Base-by-base conservation (phyloP, 2,888 invertebrate species). In the Xanthorhoe spadicearia region DNA sequence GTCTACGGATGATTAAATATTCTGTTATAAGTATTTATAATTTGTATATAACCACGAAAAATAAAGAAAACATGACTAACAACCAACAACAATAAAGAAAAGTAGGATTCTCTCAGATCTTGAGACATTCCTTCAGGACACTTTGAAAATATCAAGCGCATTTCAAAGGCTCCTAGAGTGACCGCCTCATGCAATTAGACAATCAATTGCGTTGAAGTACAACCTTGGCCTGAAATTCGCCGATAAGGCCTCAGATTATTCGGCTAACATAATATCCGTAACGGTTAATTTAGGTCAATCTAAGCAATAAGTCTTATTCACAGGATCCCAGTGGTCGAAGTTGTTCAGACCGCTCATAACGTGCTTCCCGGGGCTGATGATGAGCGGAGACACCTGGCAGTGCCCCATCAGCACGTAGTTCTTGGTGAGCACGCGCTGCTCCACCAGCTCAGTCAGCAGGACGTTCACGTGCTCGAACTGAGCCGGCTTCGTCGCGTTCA, bases 381-480 rank as follows among this genome's bases (percentile, higher is more conserved):
- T 82, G 3, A 71, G 64, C 0, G 85, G 78, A 6, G 75, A 62
- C 1, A 89, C 72, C 73, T 92, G 91, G 61, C 92, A 91, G 13
- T 85, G 81, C 0, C 85, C 91, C 18, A 78, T 83, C 15, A 92
- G 4, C 0, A 58, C 71, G 50, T 87, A 92, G 61, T 88, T 77
- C 0, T 77, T 70, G 0, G 53, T 69, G 9, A 91, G 68, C 4
- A 89, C 81, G 0, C 74, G 66, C 15, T 81, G 71, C 4, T 71
- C 73, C 7, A 88, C 83, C 1, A 92, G 71, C 28, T 77, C 76
- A 1, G 84, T 69, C 1, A 92, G 71, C 0, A 92, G 72, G 0
- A 80, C 65, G 4, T 79, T 83, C 0, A 90, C 69, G 49, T 90
- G 77, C 8, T 85, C 77, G 17, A 90, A 82, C 65, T 92, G 92